Evolutionary conservation across 2,797 vertebrate genomes (phyloP).

Genomic region (Lycodopsis pacificus): DNA sequence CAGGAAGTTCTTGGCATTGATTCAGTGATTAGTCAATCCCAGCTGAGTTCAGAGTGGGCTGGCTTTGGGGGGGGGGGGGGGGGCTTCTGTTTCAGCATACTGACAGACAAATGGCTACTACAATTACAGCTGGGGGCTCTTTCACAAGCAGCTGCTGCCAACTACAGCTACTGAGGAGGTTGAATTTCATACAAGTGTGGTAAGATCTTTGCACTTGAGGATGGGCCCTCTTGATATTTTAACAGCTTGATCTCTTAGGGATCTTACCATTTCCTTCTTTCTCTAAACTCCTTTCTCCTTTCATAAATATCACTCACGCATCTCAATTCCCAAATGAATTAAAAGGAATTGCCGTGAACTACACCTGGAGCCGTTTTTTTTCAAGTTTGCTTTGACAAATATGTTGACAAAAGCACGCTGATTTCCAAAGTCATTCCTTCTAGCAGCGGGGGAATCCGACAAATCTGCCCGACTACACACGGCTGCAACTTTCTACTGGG

Average conservation of each 20-base stretch:
- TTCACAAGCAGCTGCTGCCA: background rate
- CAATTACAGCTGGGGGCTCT: background rate
- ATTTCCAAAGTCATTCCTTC: slow-evolving; percentile 53
- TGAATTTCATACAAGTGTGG: slow-evolving; percentile 14
- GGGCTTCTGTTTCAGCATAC: slow-evolving; percentile 50
- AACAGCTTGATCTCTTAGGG: slow-evolving; percentile 11
- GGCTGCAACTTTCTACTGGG: slow-evolving; percentile 15
- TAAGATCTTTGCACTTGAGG: slow-evolving; percentile 8
- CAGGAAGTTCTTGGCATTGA: slow-evolving; percentile 39
- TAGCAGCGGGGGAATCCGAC: slow-evolving; percentile 17
- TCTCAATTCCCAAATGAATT: slow-evolving; percentile 70
- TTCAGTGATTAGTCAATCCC: slow-evolving; percentile 25
- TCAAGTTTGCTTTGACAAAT: slow-evolving; percentile 72
- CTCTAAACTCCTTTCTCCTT: background rate
- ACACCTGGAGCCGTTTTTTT: slow-evolving; percentile 60
- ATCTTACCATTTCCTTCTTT: slow-evolving; percentile 2
- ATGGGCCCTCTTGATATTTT: background rate
- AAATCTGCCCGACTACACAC: slow-evolving; percentile 12
- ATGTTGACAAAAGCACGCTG: slow-evolving; percentile 63
- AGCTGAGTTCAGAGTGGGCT: slow-evolving; percentile 32
- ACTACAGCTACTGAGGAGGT: slow-evolving; percentile 16
- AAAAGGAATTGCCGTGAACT: slow-evolving; percentile 62
- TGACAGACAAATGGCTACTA: slow-evolving; percentile 38
- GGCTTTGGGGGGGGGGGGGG: slow-evolving; percentile 2
- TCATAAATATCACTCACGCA: slow-evolving; percentile 16